Evolutionary conservation across 2,888 invertebrate genomes (phyloP).

Genomic region (Graphium colonna): DNA sequence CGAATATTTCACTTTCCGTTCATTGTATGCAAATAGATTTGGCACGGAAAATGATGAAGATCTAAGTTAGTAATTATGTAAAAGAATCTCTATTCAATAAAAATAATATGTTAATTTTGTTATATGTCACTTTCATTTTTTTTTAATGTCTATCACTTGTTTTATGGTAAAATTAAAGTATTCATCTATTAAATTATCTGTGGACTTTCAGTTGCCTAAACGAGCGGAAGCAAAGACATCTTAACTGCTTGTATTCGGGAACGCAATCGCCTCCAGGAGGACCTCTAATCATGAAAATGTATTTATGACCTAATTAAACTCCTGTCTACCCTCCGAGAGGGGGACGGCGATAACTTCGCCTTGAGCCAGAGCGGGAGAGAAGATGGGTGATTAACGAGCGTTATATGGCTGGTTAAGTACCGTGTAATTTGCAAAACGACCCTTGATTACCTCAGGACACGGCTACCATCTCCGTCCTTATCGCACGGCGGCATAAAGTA

Average conservation of each 20-base stretch:
- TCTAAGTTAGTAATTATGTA: too few relatives aligned
- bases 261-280: constrained; percentile 34
- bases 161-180: too few relatives aligned
- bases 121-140: too few relatives aligned
- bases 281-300: constrained; percentile 76
- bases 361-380: constrained; percentile 48
- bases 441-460: constrained; percentile 82
- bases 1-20: too few relatives aligned
- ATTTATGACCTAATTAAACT: constrained; percentile 80
- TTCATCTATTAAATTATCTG: not conserved
- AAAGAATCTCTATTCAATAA: too few relatives aligned
- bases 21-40: too few relatives aligned
- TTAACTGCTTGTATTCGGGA: constrained; percentile 52
- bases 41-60: too few relatives aligned
- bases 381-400: constrained; percentile 81
- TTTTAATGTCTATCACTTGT: too few relatives aligned
- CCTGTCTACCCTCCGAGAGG: constrained; percentile 58
- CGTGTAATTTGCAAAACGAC: constrained; percentile 88
- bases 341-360: constrained; percentile 35
- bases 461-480: constrained; percentile 68
- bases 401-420: constrained; percentile 86
- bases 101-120: too few relatives aligned
- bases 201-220: not conserved
- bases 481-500: constrained; percentile 38
- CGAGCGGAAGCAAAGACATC: constrained; percentile 11